These are phyloP conservation scores for Euclidia mi DNA, from an alignment of 2,888 invertebrate species.

Conservation along the genomic window DNA sequence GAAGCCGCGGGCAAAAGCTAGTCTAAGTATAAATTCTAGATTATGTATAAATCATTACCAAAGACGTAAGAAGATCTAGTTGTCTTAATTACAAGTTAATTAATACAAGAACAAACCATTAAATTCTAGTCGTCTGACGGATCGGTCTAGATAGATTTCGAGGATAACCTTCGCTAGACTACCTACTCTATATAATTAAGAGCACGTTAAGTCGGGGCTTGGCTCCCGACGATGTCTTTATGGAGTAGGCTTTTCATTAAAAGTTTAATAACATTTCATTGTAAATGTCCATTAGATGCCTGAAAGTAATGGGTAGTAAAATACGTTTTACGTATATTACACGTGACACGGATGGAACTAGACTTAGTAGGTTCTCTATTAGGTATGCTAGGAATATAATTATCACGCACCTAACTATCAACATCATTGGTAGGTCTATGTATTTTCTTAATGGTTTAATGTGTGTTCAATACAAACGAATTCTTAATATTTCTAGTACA, in stretches of 20 bases:
- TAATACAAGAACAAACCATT: slow-evolving; percentile 6
- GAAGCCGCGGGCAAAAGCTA: too few species aligned
- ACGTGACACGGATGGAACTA: too few species aligned
- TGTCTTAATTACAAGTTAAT: not conserved
- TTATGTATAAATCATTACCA: too few species aligned
- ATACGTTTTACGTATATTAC: not conserved
- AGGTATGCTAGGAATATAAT: too few species aligned
- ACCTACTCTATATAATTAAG: slow-evolving; percentile 36
- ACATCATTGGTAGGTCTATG: too few species aligned
- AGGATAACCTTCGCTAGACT: slow-evolving; percentile 30
- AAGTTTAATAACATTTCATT: slow-evolving; percentile 6
- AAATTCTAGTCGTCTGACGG: slow-evolving; percentile 3
- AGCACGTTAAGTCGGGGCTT: slow-evolving; percentile 20
- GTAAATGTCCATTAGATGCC: not conserved
- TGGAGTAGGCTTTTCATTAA: slow-evolving; percentile 20
- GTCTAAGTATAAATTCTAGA: too few species aligned
- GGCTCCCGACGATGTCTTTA: slow-evolving; percentile 13
- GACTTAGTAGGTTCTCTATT: too few species aligned
- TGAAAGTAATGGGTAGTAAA: not conserved
- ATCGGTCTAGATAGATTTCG: slow-evolving; percentile 27
- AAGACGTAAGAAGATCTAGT: not conserved
- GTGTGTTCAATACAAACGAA: too few species aligned
- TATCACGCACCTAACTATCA: too few species aligned
- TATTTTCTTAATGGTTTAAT: too few species aligned
- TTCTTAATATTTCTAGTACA: too few species aligned